Evolutionary conservation across 1,140 invertebrate species (phyloP).

Genomic region (Trichonephila inaurata): DNA sequence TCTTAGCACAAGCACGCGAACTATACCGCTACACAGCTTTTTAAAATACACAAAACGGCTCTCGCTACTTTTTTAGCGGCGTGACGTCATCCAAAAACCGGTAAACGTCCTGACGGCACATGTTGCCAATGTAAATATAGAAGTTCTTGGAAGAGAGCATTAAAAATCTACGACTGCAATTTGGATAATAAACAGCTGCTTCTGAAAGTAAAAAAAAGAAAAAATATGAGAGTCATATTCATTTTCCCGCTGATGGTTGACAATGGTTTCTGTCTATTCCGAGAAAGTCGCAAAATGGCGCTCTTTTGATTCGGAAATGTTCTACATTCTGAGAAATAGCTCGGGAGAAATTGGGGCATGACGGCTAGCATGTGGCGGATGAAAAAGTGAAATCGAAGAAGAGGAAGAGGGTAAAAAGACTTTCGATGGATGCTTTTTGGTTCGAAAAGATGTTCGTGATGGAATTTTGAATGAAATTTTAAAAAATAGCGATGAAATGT

Average conservation of each 20-base stretch:
- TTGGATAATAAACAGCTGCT: conserved; percentile 42
- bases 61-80: neutral
- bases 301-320: neutral
- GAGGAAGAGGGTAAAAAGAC: neutral
- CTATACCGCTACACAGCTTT: neutral
- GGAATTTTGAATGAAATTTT: too few species aligned
- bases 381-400: conserved; percentile 12
- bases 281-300: neutral
- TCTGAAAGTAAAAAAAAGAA: neutral
- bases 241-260: neutral
- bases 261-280: neutral
- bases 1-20: neutral
- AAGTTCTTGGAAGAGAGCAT: conserved; percentile 38
- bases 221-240: conserved; percentile 4
- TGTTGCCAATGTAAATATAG: conserved; percentile 50
- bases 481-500: too few species aligned
- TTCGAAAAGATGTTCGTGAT: too few species aligned
- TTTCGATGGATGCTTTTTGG: too few species aligned
- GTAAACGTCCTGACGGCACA: neutral
- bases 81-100: neutral
- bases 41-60: conserved; percentile 5
- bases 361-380: neutral
- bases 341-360: neutral
- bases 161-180: conserved; percentile 7
- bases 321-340: conserved; percentile 9